Evolutionary conservation across 1,140 invertebrate genomes (phyloP).

Genomic region (Formica exsecta): DNA sequence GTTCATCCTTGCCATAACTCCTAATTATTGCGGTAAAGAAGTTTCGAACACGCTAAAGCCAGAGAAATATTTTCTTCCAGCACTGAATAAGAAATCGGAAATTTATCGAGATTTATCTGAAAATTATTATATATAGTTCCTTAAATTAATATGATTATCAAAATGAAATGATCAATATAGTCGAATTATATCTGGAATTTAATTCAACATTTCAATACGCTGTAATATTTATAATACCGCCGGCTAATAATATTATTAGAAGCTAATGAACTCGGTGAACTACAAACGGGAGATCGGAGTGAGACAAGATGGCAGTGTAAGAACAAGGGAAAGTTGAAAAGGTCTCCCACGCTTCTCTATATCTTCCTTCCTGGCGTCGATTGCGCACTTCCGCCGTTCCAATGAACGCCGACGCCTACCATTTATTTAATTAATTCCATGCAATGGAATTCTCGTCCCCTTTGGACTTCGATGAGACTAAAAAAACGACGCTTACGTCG

Average conservation of each 20-base stretch:
- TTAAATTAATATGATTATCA: neutral
- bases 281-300: slow-evolving; percentile 23
- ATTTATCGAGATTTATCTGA: neutral
- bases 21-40: slow-evolving; percentile 40
- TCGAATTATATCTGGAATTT: neutral
- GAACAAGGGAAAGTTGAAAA: slow-evolving; percentile 1
- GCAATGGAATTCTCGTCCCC: slow-evolving; percentile 6
- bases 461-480: slow-evolving; percentile 14
- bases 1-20: slow-evolving; percentile 34
- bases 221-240: slow-evolving; percentile 13
- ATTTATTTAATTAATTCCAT: slow-evolving; percentile 76
- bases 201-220: neutral
- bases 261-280: slow-evolving; percentile 21
- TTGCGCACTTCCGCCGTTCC: slow-evolving; percentile 44
- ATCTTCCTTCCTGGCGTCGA: slow-evolving; percentile 51
- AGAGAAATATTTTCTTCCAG: slow-evolving; percentile 14
- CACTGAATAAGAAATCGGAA: neutral
- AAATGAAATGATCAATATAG: neutral
- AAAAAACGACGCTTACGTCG: slow-evolving; percentile 18
- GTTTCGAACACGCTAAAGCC: slow-evolving; percentile 21
- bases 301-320: slow-evolving; percentile 27
- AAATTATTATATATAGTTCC: neutral
- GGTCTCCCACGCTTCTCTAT: slow-evolving; percentile 22
- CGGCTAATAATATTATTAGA: slow-evolving; percentile 38
- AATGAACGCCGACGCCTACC: slow-evolving; percentile 32